Evolutionary conservation across 2,113 vertebrate species (phyloP), one percentile per base, ranked within the genome.

Genomic region (Corynorhinus townsendii): DNA sequence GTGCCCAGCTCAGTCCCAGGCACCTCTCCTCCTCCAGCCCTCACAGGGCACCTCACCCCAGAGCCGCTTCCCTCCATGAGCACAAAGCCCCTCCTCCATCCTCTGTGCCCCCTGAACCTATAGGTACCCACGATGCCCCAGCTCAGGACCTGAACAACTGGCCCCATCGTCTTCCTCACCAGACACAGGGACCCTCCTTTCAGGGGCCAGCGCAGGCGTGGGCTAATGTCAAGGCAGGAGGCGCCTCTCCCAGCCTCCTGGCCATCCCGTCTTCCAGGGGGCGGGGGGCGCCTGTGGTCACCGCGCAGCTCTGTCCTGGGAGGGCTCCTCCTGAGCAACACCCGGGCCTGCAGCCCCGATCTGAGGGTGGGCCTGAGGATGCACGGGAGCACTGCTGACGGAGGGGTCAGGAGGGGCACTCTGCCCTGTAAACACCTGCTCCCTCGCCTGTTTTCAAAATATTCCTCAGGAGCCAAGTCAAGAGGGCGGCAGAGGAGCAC

Each of bases 321-420:
- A 56, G 79, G 22, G 24, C 11, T 49, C 14, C 72, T 59, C 62
- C 76, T 79, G 40, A 24, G 28, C 19, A 62, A 26, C 0, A 43
- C 16, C 54, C 45, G 10, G 2, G 1, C 24, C 4, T 14, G 59
- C 38, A 47, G 71, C 30, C 30, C 43, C 40, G 56, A 52, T 4
- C 7, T 11, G 9, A 2, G 0, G 38, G 19, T 10, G 12, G 59
- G 64, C 6, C 7, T 12, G 3, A 1, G 0, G n/a, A 22, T 8
- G 12, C 4, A 2, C 10, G 10, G 12, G n/a, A 15, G n/a, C 14
- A 3, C 5, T 5, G 26, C 40, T 71, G 11, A 3, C n/a, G 2
- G 26, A 14, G 38, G 0, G 8, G n/a, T 24, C 5, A 45, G 64
- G 30, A 4, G 0, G 0, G 28, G 24, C 2, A 1, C 12, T 38